These are phyloP conservation scores for Apamea epomidion DNA, from an alignment of 2,888 invertebrate species.

Conservation along the genomic window DNA sequence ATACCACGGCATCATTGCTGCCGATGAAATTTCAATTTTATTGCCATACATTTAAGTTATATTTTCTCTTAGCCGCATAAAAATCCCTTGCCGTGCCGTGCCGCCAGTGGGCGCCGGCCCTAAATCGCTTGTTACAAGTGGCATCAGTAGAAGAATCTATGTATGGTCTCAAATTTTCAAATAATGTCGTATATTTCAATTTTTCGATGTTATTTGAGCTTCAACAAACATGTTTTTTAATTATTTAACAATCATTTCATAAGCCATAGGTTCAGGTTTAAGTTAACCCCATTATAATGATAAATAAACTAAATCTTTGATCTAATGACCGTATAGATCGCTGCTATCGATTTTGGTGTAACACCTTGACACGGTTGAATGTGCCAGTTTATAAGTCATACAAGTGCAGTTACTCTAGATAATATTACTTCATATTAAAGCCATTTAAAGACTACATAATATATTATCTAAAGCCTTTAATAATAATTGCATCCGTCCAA, in stretches of 20 bases:
- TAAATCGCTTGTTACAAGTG: no score
- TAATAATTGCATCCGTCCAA: background rate
- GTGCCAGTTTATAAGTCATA: slow-evolving; percentile 25
- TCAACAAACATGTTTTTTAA: background rate
- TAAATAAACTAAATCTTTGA: slow-evolving; percentile 40
- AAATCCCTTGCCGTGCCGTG: no score
- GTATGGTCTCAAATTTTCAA: background rate
- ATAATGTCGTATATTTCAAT: background rate
- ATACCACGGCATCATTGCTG: no score
- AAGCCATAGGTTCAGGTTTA: background rate
- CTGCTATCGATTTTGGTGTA: slow-evolving; percentile 35
- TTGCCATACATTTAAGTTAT: no score
- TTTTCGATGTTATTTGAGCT: no score
- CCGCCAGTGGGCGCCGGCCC: no score
- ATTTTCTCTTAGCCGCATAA: no score
- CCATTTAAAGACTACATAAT: background rate
- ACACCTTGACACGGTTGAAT: slow-evolving; percentile 40
- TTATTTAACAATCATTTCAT: background rate
- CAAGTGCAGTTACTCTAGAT: slow-evolving; percentile 27
- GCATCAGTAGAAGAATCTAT: background rate
- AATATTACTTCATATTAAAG: background rate
- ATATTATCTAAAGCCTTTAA: background rate
- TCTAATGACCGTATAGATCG: slow-evolving; percentile 39
- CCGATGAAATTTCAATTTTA: no score
- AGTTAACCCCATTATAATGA: slow-evolving; percentile 23